Percentiles rank a stretch among this genome's conserved stretches.
Conservation (phyloP, 2,888 invertebrate species). For the Ormyrus pomaceus region DNA sequence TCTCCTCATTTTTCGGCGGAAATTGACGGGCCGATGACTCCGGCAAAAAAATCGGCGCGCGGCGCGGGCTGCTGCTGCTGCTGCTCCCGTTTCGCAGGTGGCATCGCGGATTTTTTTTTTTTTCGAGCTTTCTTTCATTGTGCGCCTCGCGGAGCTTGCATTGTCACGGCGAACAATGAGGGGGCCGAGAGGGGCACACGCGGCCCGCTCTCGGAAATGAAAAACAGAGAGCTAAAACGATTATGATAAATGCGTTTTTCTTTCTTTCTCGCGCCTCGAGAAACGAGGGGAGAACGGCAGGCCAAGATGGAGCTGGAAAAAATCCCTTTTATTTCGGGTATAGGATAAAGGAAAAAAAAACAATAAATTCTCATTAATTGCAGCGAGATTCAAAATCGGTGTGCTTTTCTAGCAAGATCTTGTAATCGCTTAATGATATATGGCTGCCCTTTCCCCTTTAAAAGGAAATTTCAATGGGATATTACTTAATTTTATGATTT, state of each 20-base stretch:
- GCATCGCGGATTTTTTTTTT: slow-evolving; percentile 7
- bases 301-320: too few relatives aligned
- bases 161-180: slow-evolving; percentile 40
- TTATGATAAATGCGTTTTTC: slow-evolving; percentile 21
- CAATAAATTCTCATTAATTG: too few relatives aligned
- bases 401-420: too few relatives aligned
- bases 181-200: neutral
- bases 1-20: neutral
- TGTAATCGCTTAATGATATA: too few relatives aligned
- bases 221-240: slow-evolving; percentile 22
- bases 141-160: slow-evolving; percentile 15
- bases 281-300: too few relatives aligned
- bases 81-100: slow-evolving; percentile 3
- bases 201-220: neutral
- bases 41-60: slow-evolving; percentile 13
- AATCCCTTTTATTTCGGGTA: too few relatives aligned
- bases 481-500: too few relatives aligned
- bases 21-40: slow-evolving; percentile 31
- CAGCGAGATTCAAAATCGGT: too few relatives aligned
- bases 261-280: too few relatives aligned
- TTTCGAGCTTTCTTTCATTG: slow-evolving; percentile 17
- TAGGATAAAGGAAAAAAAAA: too few relatives aligned
- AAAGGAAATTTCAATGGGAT: too few relatives aligned
- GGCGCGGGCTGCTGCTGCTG: neutral
- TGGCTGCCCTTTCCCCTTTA: too few relatives aligned